A percentile compares a stretch with the other conserved stretches of the same genome.
These are phyloP conservation scores for Ageneiosus marmoratus DNA, from an alignment of 2,113 vertebrate genomes.

Conservation along the genomic window DNA sequence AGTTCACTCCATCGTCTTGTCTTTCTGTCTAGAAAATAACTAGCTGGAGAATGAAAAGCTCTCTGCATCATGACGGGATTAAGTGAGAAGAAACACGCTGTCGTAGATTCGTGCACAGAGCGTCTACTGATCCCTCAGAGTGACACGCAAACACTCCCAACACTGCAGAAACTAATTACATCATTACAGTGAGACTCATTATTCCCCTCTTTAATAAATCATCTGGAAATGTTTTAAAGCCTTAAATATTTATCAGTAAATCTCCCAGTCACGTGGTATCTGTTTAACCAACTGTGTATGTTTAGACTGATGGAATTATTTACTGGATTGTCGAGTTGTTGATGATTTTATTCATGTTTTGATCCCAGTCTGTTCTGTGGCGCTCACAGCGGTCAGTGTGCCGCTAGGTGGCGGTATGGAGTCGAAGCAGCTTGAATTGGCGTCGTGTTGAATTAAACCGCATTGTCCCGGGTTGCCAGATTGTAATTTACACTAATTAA, in stretches of 20 bases:
- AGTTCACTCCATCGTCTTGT: not conserved
- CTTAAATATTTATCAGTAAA: too few species aligned
- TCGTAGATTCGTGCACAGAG: too few species aligned
- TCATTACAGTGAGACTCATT: not conserved
- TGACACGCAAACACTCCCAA: not conserved
- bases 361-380: too few species aligned
- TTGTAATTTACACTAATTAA: too few species aligned
- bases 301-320: not conserved
- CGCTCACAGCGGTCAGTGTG: not conserved
- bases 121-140: not conserved
- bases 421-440: not conserved
- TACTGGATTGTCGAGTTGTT: not conserved
- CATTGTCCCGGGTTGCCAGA: constrained; percentile 17
- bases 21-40: not conserved
- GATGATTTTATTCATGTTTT: too few species aligned
- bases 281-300: too few species aligned
- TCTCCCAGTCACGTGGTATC: not conserved
- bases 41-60: too few species aligned
- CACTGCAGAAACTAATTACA: not conserved
- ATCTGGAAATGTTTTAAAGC: not conserved
- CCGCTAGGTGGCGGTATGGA: constrained; percentile 4
- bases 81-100: not conserved
- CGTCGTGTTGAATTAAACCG: not conserved
- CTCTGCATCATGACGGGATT: not conserved
- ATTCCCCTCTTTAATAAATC: not conserved